These are phyloP conservation scores for Acanthornis magna DNA, from an alignment of 2,797 vertebrate species.

Conservation along the genomic window DNA sequence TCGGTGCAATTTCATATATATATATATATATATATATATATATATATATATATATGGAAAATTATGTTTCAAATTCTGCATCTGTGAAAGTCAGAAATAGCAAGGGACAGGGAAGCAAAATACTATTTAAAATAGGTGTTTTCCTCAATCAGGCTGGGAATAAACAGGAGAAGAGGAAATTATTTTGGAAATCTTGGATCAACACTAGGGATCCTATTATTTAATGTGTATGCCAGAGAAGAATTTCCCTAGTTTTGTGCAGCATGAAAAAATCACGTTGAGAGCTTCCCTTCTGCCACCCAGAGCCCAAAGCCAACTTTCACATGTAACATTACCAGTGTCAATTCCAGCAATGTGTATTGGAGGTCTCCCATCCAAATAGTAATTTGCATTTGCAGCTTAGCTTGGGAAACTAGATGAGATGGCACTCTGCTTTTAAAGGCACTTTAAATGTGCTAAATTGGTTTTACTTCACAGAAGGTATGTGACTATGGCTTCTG, in stretches of 20 bases:
- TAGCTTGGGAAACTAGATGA: neutral
- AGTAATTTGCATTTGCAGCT: neutral
- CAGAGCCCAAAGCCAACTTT: neutral
- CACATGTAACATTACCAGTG: neutral
- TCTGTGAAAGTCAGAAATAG: neutral
- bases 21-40: no score
- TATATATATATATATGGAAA: neutral
- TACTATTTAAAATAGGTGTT: neutral
- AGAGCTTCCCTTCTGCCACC: neutral
- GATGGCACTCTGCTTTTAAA: neutral
- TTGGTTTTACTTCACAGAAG: constrained; percentile 16
- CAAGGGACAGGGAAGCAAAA: neutral
- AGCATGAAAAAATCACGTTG: neutral
- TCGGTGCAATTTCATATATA: neutral
- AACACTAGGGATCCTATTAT: neutral
- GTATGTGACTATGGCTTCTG: neutral
- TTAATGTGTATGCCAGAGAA: neutral
- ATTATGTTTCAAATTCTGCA: neutral
- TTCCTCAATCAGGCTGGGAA: neutral
- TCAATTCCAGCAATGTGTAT: neutral
- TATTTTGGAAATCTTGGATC: neutral
- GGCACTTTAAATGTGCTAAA: neutral
- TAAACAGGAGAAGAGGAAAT: neutral
- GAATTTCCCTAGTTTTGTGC: neutral
- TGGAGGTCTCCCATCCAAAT: neutral